These are phyloP conservation scores for Cephus spinipes DNA, from an alignment of 2,888 invertebrate genomes.

Conservation along the genomic window DNA sequence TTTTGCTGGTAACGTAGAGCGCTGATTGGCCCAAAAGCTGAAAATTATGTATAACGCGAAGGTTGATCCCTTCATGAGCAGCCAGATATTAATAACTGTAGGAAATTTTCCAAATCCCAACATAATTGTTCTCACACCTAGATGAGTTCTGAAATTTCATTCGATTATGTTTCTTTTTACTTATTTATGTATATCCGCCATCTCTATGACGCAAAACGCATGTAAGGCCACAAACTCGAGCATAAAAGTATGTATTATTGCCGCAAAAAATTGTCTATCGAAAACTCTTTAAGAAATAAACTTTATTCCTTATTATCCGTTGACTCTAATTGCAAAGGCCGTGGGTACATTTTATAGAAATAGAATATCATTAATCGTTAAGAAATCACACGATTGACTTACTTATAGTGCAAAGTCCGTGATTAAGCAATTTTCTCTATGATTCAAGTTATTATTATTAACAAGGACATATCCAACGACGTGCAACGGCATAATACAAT, in stretches of 20 bases:
- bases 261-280: neutral
- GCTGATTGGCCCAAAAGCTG: slow-evolving; percentile 67
- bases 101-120: slow-evolving; percentile 73
- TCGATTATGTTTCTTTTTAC: neutral
- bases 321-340: neutral
- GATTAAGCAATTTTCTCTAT: neutral
- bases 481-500: neutral
- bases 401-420: neutral
- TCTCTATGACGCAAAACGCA: neutral
- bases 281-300: neutral
- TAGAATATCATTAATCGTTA: neutral
- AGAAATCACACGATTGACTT: neutral
- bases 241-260: neutral
- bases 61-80: slow-evolving; percentile 66
- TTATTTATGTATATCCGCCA: neutral
- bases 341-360: neutral
- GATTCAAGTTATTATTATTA: neutral
- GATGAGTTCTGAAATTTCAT: slow-evolving; percentile 64
- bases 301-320: neutral
- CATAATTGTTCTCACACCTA: slow-evolving; percentile 73
- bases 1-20: slow-evolving; percentile 51
- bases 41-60: slow-evolving; percentile 66
- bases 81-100: slow-evolving; percentile 71
- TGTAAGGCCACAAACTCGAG: neutral
- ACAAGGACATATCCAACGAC: neutral